Evolutionary conservation across 2,113 vertebrate species (phyloP), one percentile per base, ranked within the genome.

Genomic region (Bolborhynchus lineola): DNA sequence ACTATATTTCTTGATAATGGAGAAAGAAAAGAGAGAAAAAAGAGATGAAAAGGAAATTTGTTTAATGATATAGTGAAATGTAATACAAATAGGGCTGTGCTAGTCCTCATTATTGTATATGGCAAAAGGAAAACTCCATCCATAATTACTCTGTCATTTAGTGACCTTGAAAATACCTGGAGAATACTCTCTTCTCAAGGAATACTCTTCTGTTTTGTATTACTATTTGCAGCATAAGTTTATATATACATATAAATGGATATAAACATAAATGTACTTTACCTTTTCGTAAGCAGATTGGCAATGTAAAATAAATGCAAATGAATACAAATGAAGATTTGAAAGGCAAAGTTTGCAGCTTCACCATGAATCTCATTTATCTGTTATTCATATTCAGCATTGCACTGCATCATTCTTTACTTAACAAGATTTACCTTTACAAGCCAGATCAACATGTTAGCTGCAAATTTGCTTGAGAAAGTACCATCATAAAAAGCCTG

Each of bases 261-360:
- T 23, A 59, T 24, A 59, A 16, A 59, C 16, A 55, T 39, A 86
- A 86, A 57, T n/a, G n/a, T 55, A 68, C 47, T 86, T 90, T 47
- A 92, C 60, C 49, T 81, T 77, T 90, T 52, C 64, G 41, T 68
- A 95, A 92, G 76, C 42, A 90, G 76, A 90, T 35, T 78, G 53
- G 52, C 35, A 71, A 68, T 24, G 39, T 37, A 62, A 92, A 95
- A 59, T 86, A 86, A 92, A 90, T 84, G 88, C 57, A 89, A 65
- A 81, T 81, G 31, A 88, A 77, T 44, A 81, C n/a, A 93, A 90
- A 90, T 41, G 86, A 9, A 82, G 33, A 65, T 55, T 89, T 93
- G 78, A 88, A 95, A 83, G 50, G 59, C n/a, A 77, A 90, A 93
- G 90, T 75, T 46, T 96, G 67, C 79, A 92, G 85, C 50, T 93